Base-by-base conservation (phyloP, 1,140 invertebrate genomes). In the Drosophila hydei region DNA sequence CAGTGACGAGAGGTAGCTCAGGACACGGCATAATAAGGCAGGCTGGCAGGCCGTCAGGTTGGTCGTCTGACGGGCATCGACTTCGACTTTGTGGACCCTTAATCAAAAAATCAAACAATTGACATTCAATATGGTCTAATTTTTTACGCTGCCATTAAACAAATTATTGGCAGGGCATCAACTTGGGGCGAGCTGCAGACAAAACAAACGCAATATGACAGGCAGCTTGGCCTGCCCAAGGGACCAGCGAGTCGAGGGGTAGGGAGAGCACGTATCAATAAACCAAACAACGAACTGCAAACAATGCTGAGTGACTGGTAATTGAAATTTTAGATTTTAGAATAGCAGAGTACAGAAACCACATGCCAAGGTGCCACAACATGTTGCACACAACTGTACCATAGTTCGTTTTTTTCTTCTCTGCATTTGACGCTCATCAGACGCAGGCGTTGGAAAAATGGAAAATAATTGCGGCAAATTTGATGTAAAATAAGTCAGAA, bases 121-220 rank as follows among this genome's bases (percentile, higher is more conserved):
- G 88, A 90, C 88, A 90, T 90, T 90, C 88, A 90, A 90, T 90
- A 90, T 90, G 88, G 81, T 90, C 88, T 90, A 90, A 90, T 90
- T 90, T 90, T 90, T 90, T 90, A 89, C 79, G 88, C 88, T 90
- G 72, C 88, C 88, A 90, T 90, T 90, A 90, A 77, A 90, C 83
- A 90, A 90, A 90, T 90, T 90, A 90, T 90, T 84, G 77, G 77
- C 50, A 68, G 67, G 51, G 47, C 51, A 19, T 43, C 43, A 65
- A 77, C 61, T 33, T 45, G 48, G 48, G 64, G 42, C 18, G 43
- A 18, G 42, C 0, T 0, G 4, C 16, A 19, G 6, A 60, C 42
- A 70, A 69, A 73, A 56, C 58, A 72, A 85, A 79, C 73, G 43
- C 38, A 67, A 60, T 51, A 52, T 77, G 74, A 52, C 63, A 81